Percentiles rank a stretch among this genome's conserved stretches.
Evolutionary conservation across 2,888 invertebrate genomes (phyloP).

Genomic region (Argyresthia goedartella): DNA sequence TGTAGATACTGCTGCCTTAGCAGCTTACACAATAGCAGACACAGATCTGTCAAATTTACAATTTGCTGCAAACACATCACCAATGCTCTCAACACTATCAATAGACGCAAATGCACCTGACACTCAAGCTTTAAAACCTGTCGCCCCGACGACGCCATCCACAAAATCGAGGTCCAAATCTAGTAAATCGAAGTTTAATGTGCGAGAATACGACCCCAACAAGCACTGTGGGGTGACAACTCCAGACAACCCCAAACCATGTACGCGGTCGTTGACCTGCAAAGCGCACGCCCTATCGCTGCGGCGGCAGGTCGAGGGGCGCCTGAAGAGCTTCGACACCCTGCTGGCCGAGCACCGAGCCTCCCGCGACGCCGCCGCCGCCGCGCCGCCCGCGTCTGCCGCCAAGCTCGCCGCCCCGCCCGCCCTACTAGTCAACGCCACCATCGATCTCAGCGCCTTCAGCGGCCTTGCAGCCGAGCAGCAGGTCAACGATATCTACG

Average conservation of each 20-base stretch:
- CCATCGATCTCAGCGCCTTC: slow-evolving; percentile 44
- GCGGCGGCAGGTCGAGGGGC: slow-evolving; percentile 77
- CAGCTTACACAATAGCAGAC: slow-evolving; percentile 41
- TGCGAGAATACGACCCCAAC: slow-evolving; percentile 84
- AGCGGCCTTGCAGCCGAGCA: slow-evolving; percentile 49
- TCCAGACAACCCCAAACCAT: slow-evolving; percentile 78
- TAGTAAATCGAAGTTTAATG: slow-evolving; percentile 55
- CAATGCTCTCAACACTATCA: slow-evolving; percentile 34
- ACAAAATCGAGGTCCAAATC: slow-evolving; percentile 37
- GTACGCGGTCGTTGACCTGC: slow-evolving; percentile 84
- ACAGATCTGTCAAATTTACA: slow-evolving; percentile 42
- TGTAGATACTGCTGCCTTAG: slow-evolving; percentile 28
- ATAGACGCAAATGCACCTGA: slow-evolving; percentile 26
- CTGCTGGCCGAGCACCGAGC: slow-evolving; percentile 80
- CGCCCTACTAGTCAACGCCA: slow-evolving; percentile 41
- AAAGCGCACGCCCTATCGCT: slow-evolving; percentile 78
- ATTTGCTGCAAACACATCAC: slow-evolving; percentile 47
- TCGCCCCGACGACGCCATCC: slow-evolving; percentile 24
- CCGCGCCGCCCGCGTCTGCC: slow-evolving; percentile 25
- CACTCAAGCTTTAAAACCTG: slow-evolving; percentile 30
- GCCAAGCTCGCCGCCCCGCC: slow-evolving; percentile 25
- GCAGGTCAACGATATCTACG: slow-evolving; percentile 55
- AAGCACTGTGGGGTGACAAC: slow-evolving; percentile 85
- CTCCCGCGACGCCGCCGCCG: slow-evolving; percentile 44
- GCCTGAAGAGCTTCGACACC: slow-evolving; percentile 81